A percentile compares a stretch with the other conserved stretches of the same genome.
phyloP scores from a whole-genome alignment of 2,888 invertebrate species.

The Cephus runcator region DNA sequence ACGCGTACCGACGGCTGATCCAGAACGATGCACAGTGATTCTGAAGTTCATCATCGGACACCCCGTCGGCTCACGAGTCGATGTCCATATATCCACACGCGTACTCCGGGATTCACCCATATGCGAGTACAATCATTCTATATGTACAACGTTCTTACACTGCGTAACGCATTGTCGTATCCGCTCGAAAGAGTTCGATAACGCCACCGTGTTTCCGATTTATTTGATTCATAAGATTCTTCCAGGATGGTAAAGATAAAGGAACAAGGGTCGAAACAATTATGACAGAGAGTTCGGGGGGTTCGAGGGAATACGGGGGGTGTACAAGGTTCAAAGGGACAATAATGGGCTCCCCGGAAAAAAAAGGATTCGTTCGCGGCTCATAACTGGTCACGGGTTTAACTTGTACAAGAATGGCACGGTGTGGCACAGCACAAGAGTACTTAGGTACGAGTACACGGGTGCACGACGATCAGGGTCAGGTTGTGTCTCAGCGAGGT shows the following conservation, averaged over 20 bases:
- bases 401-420: conserved; percentile 23
- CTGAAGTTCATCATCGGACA: neutral
- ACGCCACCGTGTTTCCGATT: neutral
- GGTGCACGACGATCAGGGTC: neutral
- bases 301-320: neutral
- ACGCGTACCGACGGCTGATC: neutral
- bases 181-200: neutral
- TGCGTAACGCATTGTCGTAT: neutral
- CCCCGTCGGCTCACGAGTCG: neutral
- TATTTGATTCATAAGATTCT: neutral
- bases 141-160: conserved; percentile 30
- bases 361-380: neutral
- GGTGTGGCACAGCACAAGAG: conserved; percentile 38
- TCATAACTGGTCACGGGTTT: neutral
- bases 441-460: conserved; percentile 5
- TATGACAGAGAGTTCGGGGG: neutral
- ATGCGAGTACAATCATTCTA: conserved; percentile 19
- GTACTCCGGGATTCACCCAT: neutral
- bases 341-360: neutral
- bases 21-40: neutral
- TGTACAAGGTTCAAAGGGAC: neutral
- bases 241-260: neutral
- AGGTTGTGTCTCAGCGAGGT: conserved; percentile 45
- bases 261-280: neutral
- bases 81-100: neutral